Conservation (phyloP, 2,113 vertebrate genomes). For the Tragelaphus strepsiceros region DNA sequence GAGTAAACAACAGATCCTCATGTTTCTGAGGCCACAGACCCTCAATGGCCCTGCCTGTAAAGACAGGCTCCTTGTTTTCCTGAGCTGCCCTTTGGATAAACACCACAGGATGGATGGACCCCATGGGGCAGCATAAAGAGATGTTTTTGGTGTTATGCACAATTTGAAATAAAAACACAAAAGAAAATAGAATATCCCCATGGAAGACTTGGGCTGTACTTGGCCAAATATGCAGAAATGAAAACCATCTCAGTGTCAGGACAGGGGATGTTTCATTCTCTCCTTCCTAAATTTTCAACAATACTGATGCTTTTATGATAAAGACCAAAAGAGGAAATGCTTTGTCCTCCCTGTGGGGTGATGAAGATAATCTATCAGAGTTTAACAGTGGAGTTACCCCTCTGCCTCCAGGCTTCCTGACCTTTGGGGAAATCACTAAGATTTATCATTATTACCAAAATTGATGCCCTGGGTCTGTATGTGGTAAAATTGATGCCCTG, state of each 20-base stretch:
- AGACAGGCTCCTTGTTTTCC: background rate
- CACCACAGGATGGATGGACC: background rate
- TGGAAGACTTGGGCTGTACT: fast-evolving
- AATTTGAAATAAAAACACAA: background rate
- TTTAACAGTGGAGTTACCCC: background rate
- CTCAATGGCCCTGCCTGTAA: no score
- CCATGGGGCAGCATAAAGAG: background rate
- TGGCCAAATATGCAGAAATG: background rate
- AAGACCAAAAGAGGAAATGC: background rate
- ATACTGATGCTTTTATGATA: background rate
- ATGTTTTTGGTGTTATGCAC: background rate
- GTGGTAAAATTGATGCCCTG: background rate
- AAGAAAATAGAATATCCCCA: background rate
- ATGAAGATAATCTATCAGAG: background rate
- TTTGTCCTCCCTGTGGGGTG: fast-evolving
- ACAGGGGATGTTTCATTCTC: background rate
- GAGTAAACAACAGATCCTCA: background rate
- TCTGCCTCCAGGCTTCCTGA: conserved; percentile 5
- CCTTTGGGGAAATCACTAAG: conserved; percentile 28
- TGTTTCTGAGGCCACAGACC: background rate
- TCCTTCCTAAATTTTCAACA: background rate
- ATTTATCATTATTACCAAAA: conserved; percentile 43
- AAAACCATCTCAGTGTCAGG: background rate
- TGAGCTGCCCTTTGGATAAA: background rate
- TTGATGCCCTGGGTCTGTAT: fast-evolving